A percentile compares a stretch with the other conserved stretches of the same genome.
These are phyloP conservation scores for Ophion obscuratus DNA, from an alignment of 2,888 invertebrate species.

Conservation along the genomic window DNA sequence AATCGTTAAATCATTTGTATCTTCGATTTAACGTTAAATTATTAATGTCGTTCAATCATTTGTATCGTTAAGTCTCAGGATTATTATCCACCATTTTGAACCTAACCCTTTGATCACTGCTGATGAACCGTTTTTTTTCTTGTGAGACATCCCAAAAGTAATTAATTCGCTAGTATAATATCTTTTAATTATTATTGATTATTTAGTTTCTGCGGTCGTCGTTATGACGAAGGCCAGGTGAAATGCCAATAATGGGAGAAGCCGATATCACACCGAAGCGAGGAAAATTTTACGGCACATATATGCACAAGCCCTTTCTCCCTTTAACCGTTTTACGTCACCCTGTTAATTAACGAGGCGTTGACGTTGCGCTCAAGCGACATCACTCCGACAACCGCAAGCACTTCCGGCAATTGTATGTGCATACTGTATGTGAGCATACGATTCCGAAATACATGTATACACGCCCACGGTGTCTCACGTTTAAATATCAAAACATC, in stretches of 20 bases:
- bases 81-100: too few relatives aligned
- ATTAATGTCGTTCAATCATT: too few relatives aligned
- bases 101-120: too few relatives aligned
- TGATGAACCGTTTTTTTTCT: too few relatives aligned
- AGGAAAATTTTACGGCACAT: constrained; percentile 53
- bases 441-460: neutral
- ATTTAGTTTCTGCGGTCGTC: constrained; percentile 25
- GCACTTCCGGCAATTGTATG: neutral
- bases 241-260: constrained; percentile 52
- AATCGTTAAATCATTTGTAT: too few relatives aligned
- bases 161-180: too few relatives aligned
- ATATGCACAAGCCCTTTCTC: constrained; percentile 43
- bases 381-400: constrained; percentile 42
- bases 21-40: too few relatives aligned
- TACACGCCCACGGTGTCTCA: neutral
- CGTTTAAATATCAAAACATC: neutral
- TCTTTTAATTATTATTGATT: constrained; percentile 15
- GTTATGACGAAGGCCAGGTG: neutral
- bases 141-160: too few relatives aligned
- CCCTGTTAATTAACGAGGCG: constrained; percentile 66
- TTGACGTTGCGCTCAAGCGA: constrained; percentile 61
- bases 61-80: too few relatives aligned
- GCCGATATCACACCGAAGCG: constrained; percentile 51
- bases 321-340: constrained; percentile 28
- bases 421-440: neutral